Evolutionary conservation across 1,140 invertebrate species (phyloP).

Genomic region (Cherax quadricarinatus): DNA sequence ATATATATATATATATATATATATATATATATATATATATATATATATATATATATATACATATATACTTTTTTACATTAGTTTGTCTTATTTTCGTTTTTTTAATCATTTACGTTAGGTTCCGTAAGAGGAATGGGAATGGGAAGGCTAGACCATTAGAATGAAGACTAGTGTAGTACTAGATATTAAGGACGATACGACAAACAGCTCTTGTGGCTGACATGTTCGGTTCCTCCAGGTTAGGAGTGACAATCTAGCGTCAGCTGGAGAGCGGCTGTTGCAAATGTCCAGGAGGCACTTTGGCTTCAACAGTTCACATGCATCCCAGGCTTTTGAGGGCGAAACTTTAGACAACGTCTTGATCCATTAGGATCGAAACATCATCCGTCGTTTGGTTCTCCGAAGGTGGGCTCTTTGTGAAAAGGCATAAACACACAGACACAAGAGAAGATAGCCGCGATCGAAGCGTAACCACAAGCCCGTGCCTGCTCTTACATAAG

Average conservation of each 20-base stretch:
- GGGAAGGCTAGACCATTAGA: background rate
- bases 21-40: constrained; percentile 19
- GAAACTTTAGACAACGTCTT: too few species aligned
- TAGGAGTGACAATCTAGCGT: too few species aligned
- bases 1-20: constrained; percentile 61
- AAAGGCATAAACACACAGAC: background rate
- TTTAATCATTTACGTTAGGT: constrained; percentile 32
- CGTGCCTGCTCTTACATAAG: constrained; percentile 31
- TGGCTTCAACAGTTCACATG: too few species aligned
- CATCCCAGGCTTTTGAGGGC: too few species aligned
- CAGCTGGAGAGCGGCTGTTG: too few species aligned
- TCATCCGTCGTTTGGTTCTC: too few species aligned
- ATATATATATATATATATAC: constrained; percentile 8
- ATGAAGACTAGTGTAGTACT: constrained; percentile 23
- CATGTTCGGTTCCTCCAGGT: too few species aligned
- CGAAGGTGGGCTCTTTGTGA: too few species aligned
- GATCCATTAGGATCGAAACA: too few species aligned
- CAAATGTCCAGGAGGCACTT: too few species aligned
- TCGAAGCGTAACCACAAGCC: background rate
- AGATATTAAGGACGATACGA: constrained; percentile 26
- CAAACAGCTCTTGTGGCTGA: background rate
- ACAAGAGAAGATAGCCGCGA: background rate
- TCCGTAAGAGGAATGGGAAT: constrained; percentile 28
- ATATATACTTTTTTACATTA: constrained; percentile 48
- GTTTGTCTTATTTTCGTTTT: constrained; percentile 24